Percentiles rank a stretch among this genome's conserved stretches.
These are phyloP conservation scores for Tursiops truncatus DNA, from an alignment of 2,113 vertebrate species.

Conservation along the genomic window DNA sequence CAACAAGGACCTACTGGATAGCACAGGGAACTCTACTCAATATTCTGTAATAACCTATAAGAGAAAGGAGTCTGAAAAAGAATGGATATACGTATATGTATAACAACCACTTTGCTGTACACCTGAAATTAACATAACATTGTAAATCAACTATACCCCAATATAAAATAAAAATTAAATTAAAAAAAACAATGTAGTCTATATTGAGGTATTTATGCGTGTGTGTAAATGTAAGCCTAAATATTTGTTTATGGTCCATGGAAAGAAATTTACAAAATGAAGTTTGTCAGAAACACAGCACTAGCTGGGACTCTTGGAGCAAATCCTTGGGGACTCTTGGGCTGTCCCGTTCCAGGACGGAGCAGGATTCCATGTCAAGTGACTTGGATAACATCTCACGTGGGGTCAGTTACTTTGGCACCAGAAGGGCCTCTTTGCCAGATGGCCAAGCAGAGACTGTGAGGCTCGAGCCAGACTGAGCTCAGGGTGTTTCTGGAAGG, in stretches of 20 bases:
- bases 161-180: too few species aligned
- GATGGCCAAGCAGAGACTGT: background rate
- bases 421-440: background rate
- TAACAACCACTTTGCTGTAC: too few species aligned
- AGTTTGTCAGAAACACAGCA: background rate
- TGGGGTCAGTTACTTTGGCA: background rate
- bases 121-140: too few species aligned
- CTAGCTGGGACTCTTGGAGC: background rate
- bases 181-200: background rate
- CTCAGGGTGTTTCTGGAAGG: conserved; percentile 20
- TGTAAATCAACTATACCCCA: too few species aligned
- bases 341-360: background rate
- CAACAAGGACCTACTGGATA: too few species aligned
- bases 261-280: background rate
- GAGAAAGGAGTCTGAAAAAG: too few species aligned
- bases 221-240: background rate
- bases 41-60: too few species aligned
- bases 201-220: background rate
- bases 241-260: background rate
- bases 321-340: background rate
- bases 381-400: background rate
- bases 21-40: too few species aligned
- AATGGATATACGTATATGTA: too few species aligned
- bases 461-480: background rate
- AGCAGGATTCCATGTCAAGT: background rate